phyloP scores from a whole-genome alignment of 2,888 invertebrate genomes.

The Chymomyza caudatula region DNA sequence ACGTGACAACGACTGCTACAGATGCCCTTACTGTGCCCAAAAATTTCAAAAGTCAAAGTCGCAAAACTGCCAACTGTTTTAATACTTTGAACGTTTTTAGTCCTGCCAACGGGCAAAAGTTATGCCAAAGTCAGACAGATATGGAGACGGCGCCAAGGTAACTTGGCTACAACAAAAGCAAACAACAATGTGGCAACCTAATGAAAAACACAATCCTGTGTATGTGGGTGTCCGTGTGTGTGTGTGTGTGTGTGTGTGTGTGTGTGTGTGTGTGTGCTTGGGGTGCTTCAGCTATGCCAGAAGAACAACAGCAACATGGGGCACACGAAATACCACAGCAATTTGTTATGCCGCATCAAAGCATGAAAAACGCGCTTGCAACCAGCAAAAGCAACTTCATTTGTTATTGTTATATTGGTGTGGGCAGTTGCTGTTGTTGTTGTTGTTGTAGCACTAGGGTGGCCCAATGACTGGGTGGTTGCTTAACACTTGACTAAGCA shows the following conservation, averaged over 20 bases:
- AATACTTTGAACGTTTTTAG: conserved; percentile 62
- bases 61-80: conserved; percentile 53
- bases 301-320: conserved; percentile 35
- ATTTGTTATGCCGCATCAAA: conserved; percentile 74
- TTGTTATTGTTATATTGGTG: conserved; percentile 14
- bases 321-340: conserved; percentile 66
- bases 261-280: not conserved
- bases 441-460: conserved; percentile 16
- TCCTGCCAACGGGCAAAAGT: conserved; percentile 46
- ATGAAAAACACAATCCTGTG: not conserved
- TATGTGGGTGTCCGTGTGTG: no score
- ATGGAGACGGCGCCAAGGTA: not conserved
- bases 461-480: not conserved
- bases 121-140: conserved; percentile 18
- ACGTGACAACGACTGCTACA: conserved; percentile 1
- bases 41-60: conserved; percentile 2
- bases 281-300: conserved; percentile 1
- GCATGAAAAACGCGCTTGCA: conserved; percentile 63
- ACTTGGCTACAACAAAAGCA: not conserved
- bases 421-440: no score
- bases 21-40: no score
- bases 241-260: not conserved
- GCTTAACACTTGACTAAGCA: conserved; percentile 68
- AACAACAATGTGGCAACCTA: not conserved
- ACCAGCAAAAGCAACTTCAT: conserved; percentile 41